A percentile compares a stretch with the other conserved stretches of the same genome.
These are phyloP conservation scores for Psix sp. DNA, from an alignment of 1,140 invertebrate species.

Conservation along the genomic window DNA sequence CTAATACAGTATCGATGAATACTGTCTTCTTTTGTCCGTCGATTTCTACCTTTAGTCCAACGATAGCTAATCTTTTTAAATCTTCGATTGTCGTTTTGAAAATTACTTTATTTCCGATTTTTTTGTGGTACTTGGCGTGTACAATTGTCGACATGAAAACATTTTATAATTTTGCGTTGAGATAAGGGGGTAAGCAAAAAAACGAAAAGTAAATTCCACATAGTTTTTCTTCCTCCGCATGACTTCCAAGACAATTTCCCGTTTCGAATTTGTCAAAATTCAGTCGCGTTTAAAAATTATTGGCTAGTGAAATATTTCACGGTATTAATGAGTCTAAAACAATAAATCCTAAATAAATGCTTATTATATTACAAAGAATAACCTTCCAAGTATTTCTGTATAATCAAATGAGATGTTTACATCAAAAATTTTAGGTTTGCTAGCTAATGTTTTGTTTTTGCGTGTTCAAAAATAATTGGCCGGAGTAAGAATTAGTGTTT, in stretches of 20 bases:
- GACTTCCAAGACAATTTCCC: slow-evolving; percentile 6
- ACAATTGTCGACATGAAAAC: slow-evolving; percentile 3
- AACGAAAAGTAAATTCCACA: slow-evolving; percentile 3
- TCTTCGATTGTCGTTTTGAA: slow-evolving; percentile 2
- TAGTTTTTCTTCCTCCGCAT: slow-evolving; percentile 2
- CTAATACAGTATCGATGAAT: not conserved
- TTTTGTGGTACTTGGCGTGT: not conserved
- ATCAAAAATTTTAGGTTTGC: too few relatives aligned
- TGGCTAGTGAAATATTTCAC: too few relatives aligned
- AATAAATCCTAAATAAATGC: too few relatives aligned
- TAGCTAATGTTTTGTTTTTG: too few relatives aligned
- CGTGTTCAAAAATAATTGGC: too few relatives aligned
- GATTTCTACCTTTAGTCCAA: not conserved
- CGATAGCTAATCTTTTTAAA: slow-evolving; percentile 4
- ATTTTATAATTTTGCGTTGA: not conserved
- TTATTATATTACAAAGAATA: too few relatives aligned
- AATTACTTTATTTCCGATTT: not conserved
- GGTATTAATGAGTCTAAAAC: too few relatives aligned
- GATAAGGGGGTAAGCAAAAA: slow-evolving; percentile 4
- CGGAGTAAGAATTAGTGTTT: too few relatives aligned
- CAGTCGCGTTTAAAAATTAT: too few relatives aligned
- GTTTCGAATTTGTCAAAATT: not conserved
- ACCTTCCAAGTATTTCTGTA: too few relatives aligned
- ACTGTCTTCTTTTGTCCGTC: not conserved
- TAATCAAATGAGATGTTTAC: too few relatives aligned